Conservation (phyloP, 2,888 invertebrate species). For the Panorpa germanica region DNA sequence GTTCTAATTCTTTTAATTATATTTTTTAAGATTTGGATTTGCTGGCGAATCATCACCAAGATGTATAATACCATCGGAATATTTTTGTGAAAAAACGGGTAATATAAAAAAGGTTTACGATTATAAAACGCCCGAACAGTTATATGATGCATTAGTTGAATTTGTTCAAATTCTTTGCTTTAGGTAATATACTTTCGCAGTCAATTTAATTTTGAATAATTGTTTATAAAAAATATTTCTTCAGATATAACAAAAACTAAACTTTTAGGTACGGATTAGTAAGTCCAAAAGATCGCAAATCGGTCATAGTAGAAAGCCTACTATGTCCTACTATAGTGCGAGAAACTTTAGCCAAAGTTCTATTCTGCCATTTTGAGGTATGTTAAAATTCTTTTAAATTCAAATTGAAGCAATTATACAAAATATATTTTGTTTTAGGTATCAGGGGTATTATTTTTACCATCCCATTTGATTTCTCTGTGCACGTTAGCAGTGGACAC, state of each 20-base stretch:
- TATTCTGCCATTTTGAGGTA: conserved; percentile 89
- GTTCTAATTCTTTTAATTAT: conserved; percentile 8
- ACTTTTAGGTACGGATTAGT: conserved; percentile 59
- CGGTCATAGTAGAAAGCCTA: conserved; percentile 82
- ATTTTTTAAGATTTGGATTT: conserved; percentile 61
- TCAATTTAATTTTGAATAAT: conserved; percentile 6
- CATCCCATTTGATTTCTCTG: conserved; percentile 67
- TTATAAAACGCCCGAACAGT: conserved; percentile 41
- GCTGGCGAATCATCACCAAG: conserved; percentile 77
- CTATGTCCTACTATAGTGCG: conserved; percentile 65
- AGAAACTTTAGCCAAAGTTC: conserved; percentile 73
- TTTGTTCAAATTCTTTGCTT: conserved; percentile 80
- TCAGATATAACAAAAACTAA: no score
- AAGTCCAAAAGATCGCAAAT: conserved; percentile 82
- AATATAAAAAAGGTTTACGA: conserved; percentile 40
- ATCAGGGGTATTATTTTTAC: conserved; percentile 61
- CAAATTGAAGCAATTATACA: conserved; percentile 3
- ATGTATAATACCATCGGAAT: conserved; percentile 66
- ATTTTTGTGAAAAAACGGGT: conserved; percentile 44
- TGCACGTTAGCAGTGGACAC: conserved; percentile 67
- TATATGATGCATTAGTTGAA: conserved; percentile 72
- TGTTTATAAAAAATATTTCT: conserved; percentile 8
- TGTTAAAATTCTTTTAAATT: conserved; percentile 15
- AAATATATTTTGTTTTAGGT: conserved; percentile 27
- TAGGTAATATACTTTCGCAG: conserved; percentile 33